Conservation (phyloP, 2,888 invertebrate genomes). For the Drosophila aldrichi region DNA sequence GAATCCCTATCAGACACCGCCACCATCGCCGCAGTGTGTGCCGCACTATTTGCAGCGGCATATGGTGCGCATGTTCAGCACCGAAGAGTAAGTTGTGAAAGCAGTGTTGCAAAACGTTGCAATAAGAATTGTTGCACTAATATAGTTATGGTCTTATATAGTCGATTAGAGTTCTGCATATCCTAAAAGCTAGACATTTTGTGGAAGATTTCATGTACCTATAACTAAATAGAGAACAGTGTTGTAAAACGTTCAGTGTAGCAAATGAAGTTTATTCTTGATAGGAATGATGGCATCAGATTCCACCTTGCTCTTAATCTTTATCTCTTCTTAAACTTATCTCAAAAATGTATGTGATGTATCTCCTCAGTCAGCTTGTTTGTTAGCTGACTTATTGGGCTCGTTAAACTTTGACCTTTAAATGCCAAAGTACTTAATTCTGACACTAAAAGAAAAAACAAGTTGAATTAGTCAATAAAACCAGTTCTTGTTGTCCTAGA, state of each 20-base stretch:
- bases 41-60: constrained; percentile 80
- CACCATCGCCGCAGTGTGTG: constrained; percentile 75
- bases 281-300: too few species aligned
- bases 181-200: too few species aligned
- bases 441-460: not conserved
- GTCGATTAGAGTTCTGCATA: too few species aligned
- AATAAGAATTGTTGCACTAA: not conserved
- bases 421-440: not conserved
- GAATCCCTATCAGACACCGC: constrained; percentile 81
- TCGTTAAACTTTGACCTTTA: constrained; percentile 1
- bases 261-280: not conserved
- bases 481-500: constrained; percentile 1
- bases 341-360: not conserved
- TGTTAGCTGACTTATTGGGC: too few species aligned
- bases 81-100: constrained; percentile 83
- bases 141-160: too few species aligned
- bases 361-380: not conserved
- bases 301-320: too few species aligned
- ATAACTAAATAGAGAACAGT: not conserved
- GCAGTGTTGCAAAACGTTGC: not conserved
- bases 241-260: not conserved
- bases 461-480: not conserved
- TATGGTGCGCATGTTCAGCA: constrained; percentile 84
- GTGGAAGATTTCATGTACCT: not conserved
- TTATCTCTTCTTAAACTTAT: not conserved